Evolutionary conservation across 2,888 invertebrate species (phyloP).

Genomic region (Chymomyza caudatula): DNA sequence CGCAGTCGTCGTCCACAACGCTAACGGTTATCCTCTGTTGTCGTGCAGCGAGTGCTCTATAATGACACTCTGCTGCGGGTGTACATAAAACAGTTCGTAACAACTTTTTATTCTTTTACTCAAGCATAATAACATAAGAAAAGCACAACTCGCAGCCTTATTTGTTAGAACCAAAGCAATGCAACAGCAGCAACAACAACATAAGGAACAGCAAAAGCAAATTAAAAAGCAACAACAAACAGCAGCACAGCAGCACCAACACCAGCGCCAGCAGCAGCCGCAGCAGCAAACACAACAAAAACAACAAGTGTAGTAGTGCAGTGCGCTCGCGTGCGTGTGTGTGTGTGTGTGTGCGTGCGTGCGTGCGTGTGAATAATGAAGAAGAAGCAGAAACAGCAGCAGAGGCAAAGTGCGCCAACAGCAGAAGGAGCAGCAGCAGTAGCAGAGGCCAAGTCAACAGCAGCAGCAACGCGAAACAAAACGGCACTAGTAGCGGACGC

Average conservation of each 20-base stretch:
- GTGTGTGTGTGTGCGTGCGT: slow-evolving; percentile 44
- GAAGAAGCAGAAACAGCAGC: slow-evolving; percentile 63
- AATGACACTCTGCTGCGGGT: background rate
- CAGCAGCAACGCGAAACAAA: slow-evolving; percentile 34
- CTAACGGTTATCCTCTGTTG: slow-evolving; percentile 6
- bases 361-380: slow-evolving; percentile 65
- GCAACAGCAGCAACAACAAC: background rate
- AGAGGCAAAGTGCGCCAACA: slow-evolving; percentile 31
- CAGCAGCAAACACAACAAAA: slow-evolving; percentile 33
- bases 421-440: slow-evolving; percentile 35
- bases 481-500: background rate
- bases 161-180: background rate
- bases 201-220: slow-evolving; percentile 6
- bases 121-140: background rate
- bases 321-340: slow-evolving; percentile 24
- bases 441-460: slow-evolving; percentile 30
- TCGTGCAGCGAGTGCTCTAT: slow-evolving; percentile 2
- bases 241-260: slow-evolving; percentile 9
- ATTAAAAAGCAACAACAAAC: slow-evolving; percentile 5
- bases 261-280: slow-evolving; percentile 17
- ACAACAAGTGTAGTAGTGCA: slow-evolving; percentile 48
- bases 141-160: background rate
- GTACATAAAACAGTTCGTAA: background rate
- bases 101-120: background rate
- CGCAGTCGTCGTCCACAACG: slow-evolving; percentile 3